Evolutionary conservation across 1,140 invertebrate genomes (phyloP).

Genomic region (Drosophila saltans): DNA sequence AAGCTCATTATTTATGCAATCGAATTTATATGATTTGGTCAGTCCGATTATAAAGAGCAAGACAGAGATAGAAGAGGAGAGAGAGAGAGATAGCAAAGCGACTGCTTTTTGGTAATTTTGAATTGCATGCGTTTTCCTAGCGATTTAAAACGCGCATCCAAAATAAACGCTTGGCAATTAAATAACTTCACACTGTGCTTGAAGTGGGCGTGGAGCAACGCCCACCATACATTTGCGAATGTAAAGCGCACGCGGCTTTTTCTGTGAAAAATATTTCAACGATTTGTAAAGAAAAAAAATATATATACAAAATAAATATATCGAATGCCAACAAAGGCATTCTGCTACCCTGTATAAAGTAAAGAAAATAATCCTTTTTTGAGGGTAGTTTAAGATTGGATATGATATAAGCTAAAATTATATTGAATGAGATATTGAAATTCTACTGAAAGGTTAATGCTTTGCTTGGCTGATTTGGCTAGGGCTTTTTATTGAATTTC

Average conservation of each 20-base stretch:
- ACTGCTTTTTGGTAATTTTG: not conserved
- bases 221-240: conserved; percentile 54
- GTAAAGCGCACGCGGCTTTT: conserved; percentile 72
- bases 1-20: conserved; percentile 71
- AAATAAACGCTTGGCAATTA: conserved; percentile 65
- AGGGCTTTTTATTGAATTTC: too few species aligned
- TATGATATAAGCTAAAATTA: too few species aligned
- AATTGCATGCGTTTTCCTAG: conserved; percentile 24
- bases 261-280: conserved; percentile 72
- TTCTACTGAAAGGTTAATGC: too few species aligned
- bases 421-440: too few species aligned
- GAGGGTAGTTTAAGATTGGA: too few species aligned
- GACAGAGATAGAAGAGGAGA: conserved; percentile 8
- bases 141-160: conserved; percentile 35
- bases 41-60: conserved; percentile 35
- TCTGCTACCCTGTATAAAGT: conserved; percentile 18
- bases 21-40: conserved; percentile 44
- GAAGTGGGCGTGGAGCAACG: conserved; percentile 57
- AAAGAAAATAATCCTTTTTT: too few species aligned
- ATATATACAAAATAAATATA: conserved; percentile 20
- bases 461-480: too few species aligned
- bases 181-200: conserved; percentile 72
- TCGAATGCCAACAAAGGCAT: conserved; percentile 67
- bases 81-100: conserved; percentile 5
- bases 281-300: conserved; percentile 60